Evolutionary conservation across 1,140 invertebrate genomes (phyloP), one percentile per base, ranked within the genome.

Genomic region (Pararge aegeria): DNA sequence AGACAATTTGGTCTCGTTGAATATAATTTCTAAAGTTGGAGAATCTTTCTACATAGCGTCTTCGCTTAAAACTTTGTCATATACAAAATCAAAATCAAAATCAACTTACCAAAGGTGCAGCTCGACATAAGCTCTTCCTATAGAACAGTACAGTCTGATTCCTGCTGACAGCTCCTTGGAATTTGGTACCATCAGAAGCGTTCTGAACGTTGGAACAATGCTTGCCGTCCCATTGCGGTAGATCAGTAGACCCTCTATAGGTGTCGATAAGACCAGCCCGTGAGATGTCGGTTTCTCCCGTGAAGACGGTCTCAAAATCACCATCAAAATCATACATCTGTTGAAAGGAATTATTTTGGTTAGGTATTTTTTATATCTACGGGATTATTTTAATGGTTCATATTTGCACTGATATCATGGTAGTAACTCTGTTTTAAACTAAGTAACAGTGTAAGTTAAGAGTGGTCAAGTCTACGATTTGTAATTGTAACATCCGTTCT

Each of bases 321-420:
- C 93, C 95, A 9, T 92, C 90, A 61, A 97, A 96, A 66, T 96
- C 94, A 73, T 97, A 97, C 96, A 97, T 97, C 95, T 96, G 83
- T 5, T 59, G 1, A 34, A 34, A 10, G n/a, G 30, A 34, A 34
- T 27, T 27, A 9, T 27, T 27, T 27, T 27, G 1, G 27, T 27
- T 27, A 27, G 27, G 10, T n/a, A n/a, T n/a, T n/a, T n/a, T n/a
- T n/a, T n/a, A n/a, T n/a, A n/a, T n/a, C n/a, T n/a, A n/a, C n/a
- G n/a, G n/a, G n/a, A n/a, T n/a, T n/a, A n/a, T n/a, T n/a, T n/a
- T n/a, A n/a, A n/a, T n/a, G n/a, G n/a, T n/a, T n/a, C n/a, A n/a
- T n/a, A n/a, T n/a, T n/a, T n/a, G n/a, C n/a, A n/a, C n/a, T n/a
- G n/a, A n/a, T n/a, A n/a, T n/a, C n/a, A n/a, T n/a, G n/a, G n/a